A percentile compares a stretch with the other conserved stretches of the same genome.
Evolutionary conservation across 2,888 invertebrate genomes (phyloP).

Genomic region (Volucella inanis): DNA sequence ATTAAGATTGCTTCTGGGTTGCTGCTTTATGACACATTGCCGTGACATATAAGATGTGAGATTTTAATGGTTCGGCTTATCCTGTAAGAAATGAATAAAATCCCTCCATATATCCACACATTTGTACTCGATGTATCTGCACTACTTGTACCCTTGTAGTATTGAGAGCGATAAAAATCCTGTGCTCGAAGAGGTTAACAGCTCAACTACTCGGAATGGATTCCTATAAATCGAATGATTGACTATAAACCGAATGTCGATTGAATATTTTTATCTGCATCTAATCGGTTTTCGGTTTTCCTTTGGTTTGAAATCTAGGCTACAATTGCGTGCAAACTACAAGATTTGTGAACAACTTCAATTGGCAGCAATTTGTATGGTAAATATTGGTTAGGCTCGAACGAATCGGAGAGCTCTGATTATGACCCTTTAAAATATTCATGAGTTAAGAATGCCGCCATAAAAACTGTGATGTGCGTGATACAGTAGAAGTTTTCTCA

Average conservation of each 20-base stretch:
- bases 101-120: slow-evolving; percentile 2
- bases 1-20: slow-evolving; percentile 40
- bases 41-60: slow-evolving; percentile 38
- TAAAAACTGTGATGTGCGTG: slow-evolving; percentile 27
- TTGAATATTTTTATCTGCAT: slow-evolving; percentile 69
- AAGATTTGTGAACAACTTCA: slow-evolving; percentile 13
- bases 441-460: slow-evolving; percentile 6
- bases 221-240: slow-evolving; percentile 60
- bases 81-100: slow-evolving; percentile 13
- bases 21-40: slow-evolving; percentile 25
- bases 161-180: slow-evolving; percentile 34
- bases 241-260: slow-evolving; percentile 67
- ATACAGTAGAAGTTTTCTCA: slow-evolving; percentile 8
- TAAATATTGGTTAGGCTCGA: slow-evolving; percentile 5
- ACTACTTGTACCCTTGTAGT: slow-evolving; percentile 6
- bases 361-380: not conserved
- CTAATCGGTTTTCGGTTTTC: slow-evolving; percentile 54
- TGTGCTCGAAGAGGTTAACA: slow-evolving; percentile 42
- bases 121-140: not conserved
- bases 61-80: slow-evolving; percentile 46
- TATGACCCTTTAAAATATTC: slow-evolving; percentile 53
- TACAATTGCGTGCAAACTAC: slow-evolving; percentile 58
- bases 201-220: slow-evolving; percentile 28
- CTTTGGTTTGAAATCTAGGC: slow-evolving; percentile 37
- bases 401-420: not conserved